phyloP scores from a whole-genome alignment of 2,113 vertebrate species.

The Cololabis saira region DNA sequence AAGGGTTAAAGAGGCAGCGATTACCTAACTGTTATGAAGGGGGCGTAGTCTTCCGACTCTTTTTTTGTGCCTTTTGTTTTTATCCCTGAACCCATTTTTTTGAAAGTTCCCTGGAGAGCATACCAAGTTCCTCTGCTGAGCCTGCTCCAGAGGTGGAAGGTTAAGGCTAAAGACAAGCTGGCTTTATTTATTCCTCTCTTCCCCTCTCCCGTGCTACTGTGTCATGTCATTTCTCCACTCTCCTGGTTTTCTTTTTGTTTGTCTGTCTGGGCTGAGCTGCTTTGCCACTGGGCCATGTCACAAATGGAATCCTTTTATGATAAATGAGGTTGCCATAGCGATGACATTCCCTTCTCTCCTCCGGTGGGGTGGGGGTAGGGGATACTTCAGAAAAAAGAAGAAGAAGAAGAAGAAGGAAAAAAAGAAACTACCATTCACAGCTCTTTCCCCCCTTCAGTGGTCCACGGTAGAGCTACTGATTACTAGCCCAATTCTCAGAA shows the following conservation, averaged over 20 bases:
- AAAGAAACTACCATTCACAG: constrained; percentile 74
- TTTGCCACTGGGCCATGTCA: constrained; percentile 72
- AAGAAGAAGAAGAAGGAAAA: constrained; percentile 18
- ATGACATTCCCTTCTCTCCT: constrained; percentile 72
- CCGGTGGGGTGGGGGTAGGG: constrained; percentile 71
- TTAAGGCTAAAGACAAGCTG: constrained; percentile 79
- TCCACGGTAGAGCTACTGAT: constrained; percentile 77
- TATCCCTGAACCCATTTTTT: constrained; percentile 64
- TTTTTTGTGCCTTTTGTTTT: constrained; percentile 72
- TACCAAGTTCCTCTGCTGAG: constrained; percentile 69
- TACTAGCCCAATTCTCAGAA: constrained; percentile 83
- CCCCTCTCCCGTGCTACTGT: constrained; percentile 34
- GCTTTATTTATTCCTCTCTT: constrained; percentile 60
- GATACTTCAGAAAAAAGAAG: constrained; percentile 44
- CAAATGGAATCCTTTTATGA: constrained; percentile 82
- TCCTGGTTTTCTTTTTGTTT: constrained; percentile 4
- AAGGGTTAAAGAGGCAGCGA: constrained; percentile 34
- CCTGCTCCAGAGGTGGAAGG: constrained; percentile 76
- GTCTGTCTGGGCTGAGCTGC: constrained; percentile 52
- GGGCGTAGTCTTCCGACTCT: constrained; percentile 66
- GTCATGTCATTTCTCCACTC: constrained; percentile 30
- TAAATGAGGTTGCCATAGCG: constrained; percentile 86
- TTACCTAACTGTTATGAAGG: constrained; percentile 72
- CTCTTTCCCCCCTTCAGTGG: constrained; percentile 29
- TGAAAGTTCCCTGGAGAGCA: constrained; percentile 63